A percentile compares a stretch with the other conserved stretches of the same genome.
These are phyloP conservation scores for Nephotettix cincticeps DNA, from an alignment of 1,140 invertebrate genomes.

Conservation along the genomic window DNA sequence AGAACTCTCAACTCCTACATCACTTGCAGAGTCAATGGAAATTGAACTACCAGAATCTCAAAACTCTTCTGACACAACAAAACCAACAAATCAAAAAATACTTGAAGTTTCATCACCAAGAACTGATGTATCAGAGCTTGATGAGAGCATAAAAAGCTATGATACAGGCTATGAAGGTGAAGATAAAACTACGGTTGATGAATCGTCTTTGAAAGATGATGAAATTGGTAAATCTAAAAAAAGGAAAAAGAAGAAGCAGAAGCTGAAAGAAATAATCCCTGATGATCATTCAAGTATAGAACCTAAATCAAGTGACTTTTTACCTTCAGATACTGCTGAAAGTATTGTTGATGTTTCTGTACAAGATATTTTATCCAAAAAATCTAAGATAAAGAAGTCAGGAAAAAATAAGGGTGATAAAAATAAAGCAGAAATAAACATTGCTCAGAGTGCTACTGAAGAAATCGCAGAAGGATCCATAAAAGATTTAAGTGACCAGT, in stretches of 20 bases:
- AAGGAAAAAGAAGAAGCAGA: conserved; percentile 57
- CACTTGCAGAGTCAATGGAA: conserved; percentile 61
- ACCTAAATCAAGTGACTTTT: conserved; percentile 44
- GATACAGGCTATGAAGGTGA: conserved; percentile 56
- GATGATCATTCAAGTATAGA: conserved; percentile 49
- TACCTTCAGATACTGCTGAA: conserved; percentile 40
- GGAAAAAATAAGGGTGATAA: conserved; percentile 38
- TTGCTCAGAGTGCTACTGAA: conserved; percentile 16
- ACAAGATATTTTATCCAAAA: conserved; percentile 16
- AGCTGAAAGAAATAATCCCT: conserved; percentile 46
- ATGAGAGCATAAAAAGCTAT: conserved; percentile 28
- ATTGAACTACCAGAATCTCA: conserved; percentile 53
- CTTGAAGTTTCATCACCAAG: conserved; percentile 25
- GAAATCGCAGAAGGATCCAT: conserved; percentile 14
- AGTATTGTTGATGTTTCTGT: conserved; percentile 42
- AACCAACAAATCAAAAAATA: conserved; percentile 47
- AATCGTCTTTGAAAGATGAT: conserved; percentile 47
- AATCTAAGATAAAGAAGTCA: conserved; percentile 1
- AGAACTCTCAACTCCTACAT: conserved; percentile 51
- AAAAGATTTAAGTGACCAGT: conserved; percentile 33
- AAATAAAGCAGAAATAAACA: conserved; percentile 19
- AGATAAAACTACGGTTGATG: conserved; percentile 59
- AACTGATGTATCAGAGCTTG: conserved; percentile 6
- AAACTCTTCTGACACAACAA: conserved; percentile 51
- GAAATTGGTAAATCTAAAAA: conserved; percentile 45